Evolutionary conservation across 1,140 invertebrate genomes (phyloP).

Genomic region (Philotrypesis tridentata): DNA sequence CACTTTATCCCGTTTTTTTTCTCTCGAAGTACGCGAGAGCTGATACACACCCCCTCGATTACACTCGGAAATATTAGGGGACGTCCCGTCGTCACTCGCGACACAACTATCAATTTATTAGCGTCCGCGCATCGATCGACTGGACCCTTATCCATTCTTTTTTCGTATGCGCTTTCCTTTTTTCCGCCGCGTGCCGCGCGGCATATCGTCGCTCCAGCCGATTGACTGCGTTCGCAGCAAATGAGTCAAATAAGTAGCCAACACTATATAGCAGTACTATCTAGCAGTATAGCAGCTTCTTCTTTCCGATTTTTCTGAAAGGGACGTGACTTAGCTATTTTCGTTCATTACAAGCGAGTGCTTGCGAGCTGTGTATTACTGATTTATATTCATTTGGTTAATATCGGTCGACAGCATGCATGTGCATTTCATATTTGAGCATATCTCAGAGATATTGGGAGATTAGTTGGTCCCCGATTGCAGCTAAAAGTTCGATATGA

Average conservation of each 20-base stretch:
- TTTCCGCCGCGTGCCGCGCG: not conserved
- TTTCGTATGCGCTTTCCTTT: slow-evolving; percentile 24
- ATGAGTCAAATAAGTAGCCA: slow-evolving; percentile 27
- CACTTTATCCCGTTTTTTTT: slow-evolving; percentile 43
- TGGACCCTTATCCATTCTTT: slow-evolving; percentile 53
- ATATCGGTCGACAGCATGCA: not conserved
- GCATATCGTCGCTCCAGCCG: slow-evolving; percentile 35
- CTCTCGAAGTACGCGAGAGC: slow-evolving; percentile 42
- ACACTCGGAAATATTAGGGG: slow-evolving; percentile 75
- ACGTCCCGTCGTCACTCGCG: slow-evolving; percentile 68
- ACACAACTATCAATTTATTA: slow-evolving; percentile 74
- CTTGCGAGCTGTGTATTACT: not conserved
- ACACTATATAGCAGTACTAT: not conserved
- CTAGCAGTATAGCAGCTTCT: no score
- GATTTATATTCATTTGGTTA: slow-evolving; percentile 34
- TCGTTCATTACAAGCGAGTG: not conserved
- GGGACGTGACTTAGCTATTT: slow-evolving; percentile 35
- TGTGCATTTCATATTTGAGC: not conserved
- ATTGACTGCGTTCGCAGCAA: slow-evolving; percentile 32
- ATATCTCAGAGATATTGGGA: not conserved
- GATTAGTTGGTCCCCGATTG: not conserved
- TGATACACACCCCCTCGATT: slow-evolving; percentile 75
- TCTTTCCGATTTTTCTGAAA: not conserved
- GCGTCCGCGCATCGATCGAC: slow-evolving; percentile 62
- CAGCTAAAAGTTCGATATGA: no score